These are phyloP conservation scores for Antedon mediterranea DNA, from an alignment of 53 echinoderm and acorn worm genomes.

Conservation along the genomic window DNA sequence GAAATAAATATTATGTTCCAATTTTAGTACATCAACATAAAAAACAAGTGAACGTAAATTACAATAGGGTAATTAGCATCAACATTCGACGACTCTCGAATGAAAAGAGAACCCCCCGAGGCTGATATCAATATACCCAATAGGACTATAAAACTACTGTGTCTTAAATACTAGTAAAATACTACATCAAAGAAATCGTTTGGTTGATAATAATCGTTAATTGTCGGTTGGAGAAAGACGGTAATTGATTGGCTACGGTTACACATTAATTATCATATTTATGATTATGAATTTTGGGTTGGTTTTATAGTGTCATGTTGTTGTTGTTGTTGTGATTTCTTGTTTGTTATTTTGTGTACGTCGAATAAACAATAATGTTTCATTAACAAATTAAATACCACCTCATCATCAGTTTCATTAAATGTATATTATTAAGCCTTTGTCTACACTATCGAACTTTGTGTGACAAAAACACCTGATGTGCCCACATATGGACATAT, in stretches of 20 bases:
- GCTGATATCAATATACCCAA: not conserved
- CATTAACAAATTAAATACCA: no score
- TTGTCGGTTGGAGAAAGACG: not conserved
- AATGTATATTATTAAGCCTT: no score
- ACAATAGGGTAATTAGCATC: not conserved
- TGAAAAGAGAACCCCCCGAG: not conserved
- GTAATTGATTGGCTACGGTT: not conserved
- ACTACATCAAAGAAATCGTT: not conserved
- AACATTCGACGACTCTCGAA: not conserved
- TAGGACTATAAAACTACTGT: not conserved
- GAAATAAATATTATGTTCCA: not conserved
- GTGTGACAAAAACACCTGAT: no score
- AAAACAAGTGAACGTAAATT: not conserved
- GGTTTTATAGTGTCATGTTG: not conserved
- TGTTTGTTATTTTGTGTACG: no score
- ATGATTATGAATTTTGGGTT: not conserved
- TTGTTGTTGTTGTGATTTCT: not conserved
- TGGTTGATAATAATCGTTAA: not conserved
- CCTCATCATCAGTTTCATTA: no score
- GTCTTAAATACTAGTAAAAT: not conserved
- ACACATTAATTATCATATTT: not conserved
- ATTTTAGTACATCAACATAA: not conserved
- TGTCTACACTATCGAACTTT: no score
- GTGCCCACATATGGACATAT: no score
- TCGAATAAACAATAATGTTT: no score